A percentile compares a stretch with the other conserved stretches of the same genome.
Conservation (phyloP, 2,797 vertebrate species). For the Myiothlypis chrysogaster region DNA sequence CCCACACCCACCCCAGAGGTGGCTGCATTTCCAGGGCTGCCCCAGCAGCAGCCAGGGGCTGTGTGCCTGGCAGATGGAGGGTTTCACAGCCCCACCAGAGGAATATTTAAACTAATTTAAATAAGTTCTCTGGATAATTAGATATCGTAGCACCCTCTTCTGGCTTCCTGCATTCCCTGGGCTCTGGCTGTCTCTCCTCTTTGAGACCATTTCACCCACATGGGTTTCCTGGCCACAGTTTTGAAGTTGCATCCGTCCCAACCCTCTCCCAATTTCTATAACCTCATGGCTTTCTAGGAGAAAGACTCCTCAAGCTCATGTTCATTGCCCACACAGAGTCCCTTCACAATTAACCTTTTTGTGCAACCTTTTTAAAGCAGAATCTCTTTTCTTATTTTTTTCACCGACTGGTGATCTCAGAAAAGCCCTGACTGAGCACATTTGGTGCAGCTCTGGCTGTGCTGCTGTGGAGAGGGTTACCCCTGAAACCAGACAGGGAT, state of each 20-base stretch:
- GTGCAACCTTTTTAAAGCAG: background rate
- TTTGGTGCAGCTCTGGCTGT: background rate
- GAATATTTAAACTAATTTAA: constrained; percentile 4
- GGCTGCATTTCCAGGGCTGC: accelerated
- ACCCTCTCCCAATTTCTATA: background rate
- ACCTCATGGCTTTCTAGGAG: background rate
- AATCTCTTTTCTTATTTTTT: background rate
- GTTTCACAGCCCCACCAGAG: background rate
- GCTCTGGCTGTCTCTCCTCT: background rate
- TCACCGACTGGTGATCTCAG: background rate
- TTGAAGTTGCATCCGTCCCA: background rate
- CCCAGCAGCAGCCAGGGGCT: background rate
- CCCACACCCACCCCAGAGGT: accelerated
- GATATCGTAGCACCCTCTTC: constrained; percentile 60
- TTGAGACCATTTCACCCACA: background rate
- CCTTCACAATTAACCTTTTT: constrained; percentile 31
- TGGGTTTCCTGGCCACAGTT: accelerated
- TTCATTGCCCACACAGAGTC: background rate
- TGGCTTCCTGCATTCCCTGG: constrained; percentile 12
- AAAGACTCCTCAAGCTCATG: background rate
- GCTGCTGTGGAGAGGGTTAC: accelerated
- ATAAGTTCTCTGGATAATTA: constrained; percentile 16
- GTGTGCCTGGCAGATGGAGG: background rate
- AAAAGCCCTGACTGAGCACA: background rate
- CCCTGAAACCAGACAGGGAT: background rate